Evolutionary conservation across 1,140 invertebrate genomes (phyloP), one percentile per base, ranked within the genome.

Genomic region (Lutraria rhynchaena): DNA sequence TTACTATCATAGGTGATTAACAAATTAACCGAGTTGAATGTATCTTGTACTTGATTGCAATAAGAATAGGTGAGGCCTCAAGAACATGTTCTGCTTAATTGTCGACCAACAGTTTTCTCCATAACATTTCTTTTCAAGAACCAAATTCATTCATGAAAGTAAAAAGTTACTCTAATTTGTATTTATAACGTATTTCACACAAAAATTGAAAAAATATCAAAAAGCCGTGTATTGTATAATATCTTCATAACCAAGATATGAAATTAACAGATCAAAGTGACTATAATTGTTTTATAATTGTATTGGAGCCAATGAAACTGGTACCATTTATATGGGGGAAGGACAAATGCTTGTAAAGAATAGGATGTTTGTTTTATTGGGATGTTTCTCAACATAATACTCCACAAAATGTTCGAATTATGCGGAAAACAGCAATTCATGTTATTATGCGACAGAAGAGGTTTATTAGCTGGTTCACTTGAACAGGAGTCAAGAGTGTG

Each of bases 401-500:
- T 41, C 15, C 15, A 41, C 15, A 41, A 7, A 41, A 41, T 15
- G 15, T 41, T 41, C 15, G 37, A 77, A 53, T 77, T 49, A 51
- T 65, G 75, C 75, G 75, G 75, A 67, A 77, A 77, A 77, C 61
- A 44, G 53, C 75, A 77, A 77, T 77, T 67, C 63, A 77, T 67
- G 60, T 77, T 77, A 67, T 77, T 67, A 77, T 77, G 51, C 44
- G 63, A 53, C 63, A 41, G 61, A 67, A 77, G 60, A 35, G 49
- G 44, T 44, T 55, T 46, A 76, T 76, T 61, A 65, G 74, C 44
- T 63, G 24, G 49, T 41, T 51, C 75, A 77, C 75, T 77, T 77
- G 31, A 63, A 57, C 60, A 67, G 61, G 49, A 77, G 75, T 77
- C 75, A 67, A 63, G 60, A 13, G 75, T 53, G 33, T 41, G 41